Evolutionary conservation across 2,888 invertebrate genomes (phyloP), one percentile per base, ranked within the genome.

Genomic region (Hypsopygia costalis): DNA sequence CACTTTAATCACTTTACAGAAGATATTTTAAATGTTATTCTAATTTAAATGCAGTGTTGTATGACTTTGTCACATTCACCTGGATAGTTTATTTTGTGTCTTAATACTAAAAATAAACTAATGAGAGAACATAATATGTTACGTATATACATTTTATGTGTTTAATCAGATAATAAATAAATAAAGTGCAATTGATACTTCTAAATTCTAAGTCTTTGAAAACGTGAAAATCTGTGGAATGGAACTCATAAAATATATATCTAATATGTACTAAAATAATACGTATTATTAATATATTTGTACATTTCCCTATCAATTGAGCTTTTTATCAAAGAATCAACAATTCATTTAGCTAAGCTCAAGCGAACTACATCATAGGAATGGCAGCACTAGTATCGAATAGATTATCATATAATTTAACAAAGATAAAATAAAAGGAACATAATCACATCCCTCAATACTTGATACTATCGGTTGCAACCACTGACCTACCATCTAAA

Each of bases 41-140:
- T n/a, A 27, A 16, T 35, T 28, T 0, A 25, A 16, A 35, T 12
- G 27, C 35, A 7, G 27, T n/a, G 8, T 36, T 4, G 16, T 16
- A 16, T 34, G 42, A 37, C 37, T 21, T 42, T 42, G 42, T 42
- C 42, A 42, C 16, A 34, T 29, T 37, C 11, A n/a, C 21, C 20
- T 11, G 37, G n/a, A 7, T n/a, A 28, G n/a, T 16, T 3, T 16
- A 16, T 16, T 16, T 16, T 4, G 3, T 16, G 4, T 4, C 16
- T 3, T 4, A 4, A 2, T 16, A 3, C 16, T 16, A 16, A 2
- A 16, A 16, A 16, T 16, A 16, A 16, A 16, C 16, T 4, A 16
- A 16, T 16, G 16, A 16, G 16, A 16, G 16, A 16, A 16, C 16
- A 4, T 16, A 16, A n/a, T n/a, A n/a, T n/a, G n/a, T n/a, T n/a